Conservation (phyloP, 2,113 vertebrate genomes). For the Antechinus stuartii region DNA sequence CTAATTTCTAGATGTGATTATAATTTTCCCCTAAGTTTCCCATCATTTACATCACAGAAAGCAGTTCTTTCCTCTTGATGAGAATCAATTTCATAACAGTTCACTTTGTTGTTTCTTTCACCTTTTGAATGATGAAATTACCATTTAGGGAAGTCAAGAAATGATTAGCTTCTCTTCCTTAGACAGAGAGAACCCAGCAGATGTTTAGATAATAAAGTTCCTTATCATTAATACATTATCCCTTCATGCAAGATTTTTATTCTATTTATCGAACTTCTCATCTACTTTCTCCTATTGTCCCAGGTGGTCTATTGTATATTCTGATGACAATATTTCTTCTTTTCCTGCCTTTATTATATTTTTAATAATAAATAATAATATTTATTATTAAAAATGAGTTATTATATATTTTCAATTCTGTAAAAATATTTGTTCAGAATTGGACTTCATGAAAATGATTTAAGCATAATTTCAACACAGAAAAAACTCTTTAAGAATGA, state of each 20-base stretch:
- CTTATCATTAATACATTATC: neutral
- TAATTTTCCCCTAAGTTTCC: neutral
- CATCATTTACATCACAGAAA: neutral
- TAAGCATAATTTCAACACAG: neutral
- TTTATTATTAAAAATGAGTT: conserved; percentile 69
- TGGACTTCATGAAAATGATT: conserved; percentile 10
- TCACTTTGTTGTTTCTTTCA: neutral
- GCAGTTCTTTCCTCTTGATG: neutral
- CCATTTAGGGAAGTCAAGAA: neutral
- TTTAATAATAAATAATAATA: too few species aligned
- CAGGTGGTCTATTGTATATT: neutral
- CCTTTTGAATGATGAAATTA: neutral
- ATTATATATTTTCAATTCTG: conserved; percentile 39
- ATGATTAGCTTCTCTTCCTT: neutral
- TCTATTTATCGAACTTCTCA: neutral
- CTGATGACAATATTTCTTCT: neutral
- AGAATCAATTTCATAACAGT: neutral
- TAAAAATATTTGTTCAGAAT: conserved; percentile 15
- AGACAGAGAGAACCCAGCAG: neutral
- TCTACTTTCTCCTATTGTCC: neutral
- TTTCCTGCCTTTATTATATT: neutral
- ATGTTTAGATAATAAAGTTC: neutral
- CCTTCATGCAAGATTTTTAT: neutral
- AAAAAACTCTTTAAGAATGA: conserved; percentile 34
- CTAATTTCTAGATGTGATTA: neutral